Base-by-base conservation (phyloP, 35 echinoderm and acorn worm species). In the Holothuria glaberrima region DNA sequence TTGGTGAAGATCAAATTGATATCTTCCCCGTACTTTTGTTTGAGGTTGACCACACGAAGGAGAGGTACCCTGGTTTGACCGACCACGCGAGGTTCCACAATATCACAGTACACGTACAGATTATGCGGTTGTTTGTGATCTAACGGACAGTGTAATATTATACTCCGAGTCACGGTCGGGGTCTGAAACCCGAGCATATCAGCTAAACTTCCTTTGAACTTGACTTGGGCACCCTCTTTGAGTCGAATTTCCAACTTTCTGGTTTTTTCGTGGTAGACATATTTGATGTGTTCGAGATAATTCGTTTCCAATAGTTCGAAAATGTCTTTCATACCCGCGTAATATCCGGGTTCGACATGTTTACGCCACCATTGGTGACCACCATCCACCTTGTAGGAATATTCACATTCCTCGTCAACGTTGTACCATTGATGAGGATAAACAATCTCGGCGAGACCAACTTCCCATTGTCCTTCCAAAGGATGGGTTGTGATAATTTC, bases 391-490 rank as follows among this genome's bases (percentile, higher is more conserved):
- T 58, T 86, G 27, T 67, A 86, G 17, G 83, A 38, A 56, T 86
- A 86, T 68, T 86, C 16, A 68, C 83, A 67, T 4, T 44, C 27
- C 12, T 68, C 32, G 59, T 86, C 59, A 68, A 65, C 33, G 48
- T 67, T 86, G n/a, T n/a, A n/a, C n/a, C n/a, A n/a, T n/a, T n/a
- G n/a, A n/a, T n/a, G n/a, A n/a, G n/a, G n/a, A n/a, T 86, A 86
- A 18, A 86, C 63, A 0, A 86, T 86, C 27, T 86, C 83, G 7
- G 83, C 62, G 16, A 86, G 34, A 21, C 83, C 83, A 22, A 86
- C 83, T 30, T 86, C 59, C 83, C 83, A 86, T 85, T 86, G 83
- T 48, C 83, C 83, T 48, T 86, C 59, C 54, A 86, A 68, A 33
- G 83, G 17, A 86, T 64, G 10, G 83, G 83, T 35, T 86, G 83